phyloP scores from a whole-genome alignment of 2,888 invertebrate species.

The Saturnia japonica region DNA sequence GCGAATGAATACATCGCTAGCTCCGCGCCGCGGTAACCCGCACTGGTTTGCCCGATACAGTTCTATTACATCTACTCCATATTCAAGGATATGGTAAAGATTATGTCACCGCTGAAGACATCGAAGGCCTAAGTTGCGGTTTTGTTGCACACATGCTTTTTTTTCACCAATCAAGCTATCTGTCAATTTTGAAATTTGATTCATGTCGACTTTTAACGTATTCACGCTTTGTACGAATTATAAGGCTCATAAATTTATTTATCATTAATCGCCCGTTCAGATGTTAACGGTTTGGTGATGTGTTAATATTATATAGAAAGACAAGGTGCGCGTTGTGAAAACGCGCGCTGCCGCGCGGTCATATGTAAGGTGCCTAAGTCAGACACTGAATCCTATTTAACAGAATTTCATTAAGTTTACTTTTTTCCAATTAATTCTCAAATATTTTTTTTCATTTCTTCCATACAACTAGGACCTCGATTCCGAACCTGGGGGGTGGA shows the following conservation, averaged over 20 bases:
- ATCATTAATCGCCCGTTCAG: too few relatives aligned
- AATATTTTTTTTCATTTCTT: not conserved
- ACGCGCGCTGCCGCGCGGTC: too few relatives aligned
- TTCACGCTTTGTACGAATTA: not conserved
- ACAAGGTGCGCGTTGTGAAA: too few relatives aligned
- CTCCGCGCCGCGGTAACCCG: constrained; percentile 47
- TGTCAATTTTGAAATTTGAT: too few relatives aligned
- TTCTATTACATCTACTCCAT: constrained; percentile 55
- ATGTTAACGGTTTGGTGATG: too few relatives aligned
- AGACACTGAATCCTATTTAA: not conserved
- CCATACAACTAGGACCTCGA: too few relatives aligned
- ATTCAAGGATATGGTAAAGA: constrained; percentile 66
- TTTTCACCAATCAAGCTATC: too few relatives aligned
- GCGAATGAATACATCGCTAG: constrained; percentile 59
- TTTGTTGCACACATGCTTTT: not conserved
- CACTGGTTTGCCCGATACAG: constrained; percentile 43
- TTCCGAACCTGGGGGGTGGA: too few relatives aligned
- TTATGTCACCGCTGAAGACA: constrained; percentile 54
- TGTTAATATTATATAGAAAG: too few relatives aligned
- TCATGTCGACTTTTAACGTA: too few relatives aligned
- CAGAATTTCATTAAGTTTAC: not conserved
- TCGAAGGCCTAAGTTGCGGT: constrained; percentile 1
- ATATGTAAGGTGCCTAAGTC: too few relatives aligned
- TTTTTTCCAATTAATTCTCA: not conserved
- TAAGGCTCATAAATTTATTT: not conserved